These are phyloP conservation scores for Tiphia femorata DNA, from an alignment of 2,888 invertebrate species.

Conservation along the genomic window DNA sequence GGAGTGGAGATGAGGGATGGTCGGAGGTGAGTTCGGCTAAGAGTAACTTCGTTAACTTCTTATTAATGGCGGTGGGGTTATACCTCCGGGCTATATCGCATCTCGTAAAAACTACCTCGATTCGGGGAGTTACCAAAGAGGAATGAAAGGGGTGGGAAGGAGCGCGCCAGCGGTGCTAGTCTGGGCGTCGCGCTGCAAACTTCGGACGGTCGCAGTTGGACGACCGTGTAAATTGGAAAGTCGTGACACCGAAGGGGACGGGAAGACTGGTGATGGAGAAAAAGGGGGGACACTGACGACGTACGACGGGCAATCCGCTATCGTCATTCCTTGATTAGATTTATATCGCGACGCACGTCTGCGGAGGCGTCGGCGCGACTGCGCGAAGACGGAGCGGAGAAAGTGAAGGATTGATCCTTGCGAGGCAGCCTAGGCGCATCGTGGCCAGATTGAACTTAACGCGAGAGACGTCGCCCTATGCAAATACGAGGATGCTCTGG, in stretches of 20 bases:
- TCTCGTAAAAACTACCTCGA: slow-evolving; percentile 36
- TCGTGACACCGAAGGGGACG: not conserved
- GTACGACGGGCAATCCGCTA: not conserved
- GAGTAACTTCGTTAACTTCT: slow-evolving; percentile 51
- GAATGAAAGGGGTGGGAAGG: no score
- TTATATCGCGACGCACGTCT: slow-evolving; percentile 2
- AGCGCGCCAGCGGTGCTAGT: no score
- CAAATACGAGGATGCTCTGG: slow-evolving; percentile 35
- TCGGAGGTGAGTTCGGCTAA: slow-evolving; percentile 10
- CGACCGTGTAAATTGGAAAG: not conserved
- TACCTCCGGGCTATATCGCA: slow-evolving; percentile 15
- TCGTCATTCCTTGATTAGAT: slow-evolving; percentile 5
- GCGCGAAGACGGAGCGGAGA: not conserved
- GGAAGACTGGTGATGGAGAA: no score
- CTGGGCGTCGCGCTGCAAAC: no score
- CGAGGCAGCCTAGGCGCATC: slow-evolving; percentile 14
- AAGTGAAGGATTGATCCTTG: slow-evolving; percentile 6
- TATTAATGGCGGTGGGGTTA: slow-evolving; percentile 50
- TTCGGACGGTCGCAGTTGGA: not conserved
- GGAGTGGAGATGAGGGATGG: slow-evolving; percentile 6
- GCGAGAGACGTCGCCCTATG: slow-evolving; percentile 39
- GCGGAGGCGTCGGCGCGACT: not conserved
- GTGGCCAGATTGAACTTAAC: slow-evolving; percentile 36
- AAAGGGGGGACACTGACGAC: no score
- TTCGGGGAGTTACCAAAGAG: slow-evolving; percentile 20